A percentile compares a stretch with the other conserved stretches of the same genome.
Evolutionary conservation across 2,113 vertebrate species (phyloP).

Genomic region (Elephas maximus): DNA sequence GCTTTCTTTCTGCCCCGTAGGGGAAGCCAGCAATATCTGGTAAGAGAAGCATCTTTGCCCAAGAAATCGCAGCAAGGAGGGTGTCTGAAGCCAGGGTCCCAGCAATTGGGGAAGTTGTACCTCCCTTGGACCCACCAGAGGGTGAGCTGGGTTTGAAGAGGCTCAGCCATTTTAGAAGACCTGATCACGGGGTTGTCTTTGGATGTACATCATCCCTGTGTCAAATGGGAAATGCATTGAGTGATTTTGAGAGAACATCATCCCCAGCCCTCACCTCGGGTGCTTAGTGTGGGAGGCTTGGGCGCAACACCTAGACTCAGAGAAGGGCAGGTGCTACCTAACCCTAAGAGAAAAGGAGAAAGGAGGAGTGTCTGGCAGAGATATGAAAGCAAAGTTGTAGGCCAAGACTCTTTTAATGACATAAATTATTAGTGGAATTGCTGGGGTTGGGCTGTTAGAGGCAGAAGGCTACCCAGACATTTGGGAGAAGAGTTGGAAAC

Average conservation of each 20-base stretch:
- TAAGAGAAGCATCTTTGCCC: constrained; percentile 96
- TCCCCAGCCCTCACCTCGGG: neutral
- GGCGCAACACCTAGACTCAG: neutral
- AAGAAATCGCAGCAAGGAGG: constrained; percentile 94
- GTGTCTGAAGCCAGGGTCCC: constrained; percentile 80
- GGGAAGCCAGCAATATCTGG: constrained; percentile 82
- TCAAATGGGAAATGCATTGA: neutral
- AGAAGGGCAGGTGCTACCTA: neutral
- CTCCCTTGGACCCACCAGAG: neutral
- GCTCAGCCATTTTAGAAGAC: constrained; percentile 13
- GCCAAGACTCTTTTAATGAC: neutral
- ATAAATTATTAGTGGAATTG: neutral
- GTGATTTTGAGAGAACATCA: neutral
- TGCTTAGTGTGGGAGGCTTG: neutral
- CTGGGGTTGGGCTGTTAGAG: neutral
- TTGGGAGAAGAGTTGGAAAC: neutral
- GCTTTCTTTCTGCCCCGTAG: constrained; percentile 76
- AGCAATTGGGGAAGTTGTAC: neutral
- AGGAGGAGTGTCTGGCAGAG: neutral
- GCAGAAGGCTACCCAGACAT: neutral
- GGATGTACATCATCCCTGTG: neutral
- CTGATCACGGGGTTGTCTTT: neutral
- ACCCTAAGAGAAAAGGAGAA: neutral
- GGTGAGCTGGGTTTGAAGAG: constrained; percentile 59
- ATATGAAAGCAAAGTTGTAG: neutral